A percentile compares a stretch with the other conserved stretches of the same genome.
Evolutionary conservation across 2,113 vertebrate genomes (phyloP).

Genomic region (Callospermophilus lateralis): DNA sequence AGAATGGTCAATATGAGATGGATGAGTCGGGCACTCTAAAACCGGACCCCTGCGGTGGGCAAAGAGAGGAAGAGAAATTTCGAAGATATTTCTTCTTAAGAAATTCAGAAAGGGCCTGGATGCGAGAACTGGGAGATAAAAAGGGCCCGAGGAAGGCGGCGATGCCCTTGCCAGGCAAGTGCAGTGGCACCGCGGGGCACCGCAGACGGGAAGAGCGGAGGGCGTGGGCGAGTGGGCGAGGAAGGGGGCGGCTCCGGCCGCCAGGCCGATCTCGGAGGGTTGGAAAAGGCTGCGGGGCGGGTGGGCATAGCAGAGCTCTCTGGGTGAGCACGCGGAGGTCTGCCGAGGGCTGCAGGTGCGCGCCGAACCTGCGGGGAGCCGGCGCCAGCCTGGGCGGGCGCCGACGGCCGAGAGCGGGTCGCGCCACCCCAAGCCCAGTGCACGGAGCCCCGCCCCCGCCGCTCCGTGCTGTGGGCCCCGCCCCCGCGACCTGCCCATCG

Average conservation of each 20-base stretch:
- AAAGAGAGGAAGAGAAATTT: not conserved
- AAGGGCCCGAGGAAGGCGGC: not conserved
- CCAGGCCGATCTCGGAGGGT: not conserved
- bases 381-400: fast-evolving
- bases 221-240: not conserved
- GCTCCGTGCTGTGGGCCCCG: not conserved
- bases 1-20: not conserved
- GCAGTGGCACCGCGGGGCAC: fast-evolving
- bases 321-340: not conserved
- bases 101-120: not conserved
- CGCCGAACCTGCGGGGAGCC: not conserved
- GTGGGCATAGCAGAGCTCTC: not conserved
- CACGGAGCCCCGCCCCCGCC: not conserved
- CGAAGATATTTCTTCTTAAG: not conserved
- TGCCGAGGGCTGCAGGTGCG: not conserved
- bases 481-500: not conserved
- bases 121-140: not conserved
- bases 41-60: not conserved
- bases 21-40: not conserved
- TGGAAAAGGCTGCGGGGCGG: no score
- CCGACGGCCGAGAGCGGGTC: not conserved
- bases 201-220: not conserved
- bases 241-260: not conserved
- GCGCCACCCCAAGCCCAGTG: not conserved
- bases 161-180: not conserved